Evolutionary conservation across 2,113 vertebrate genomes (phyloP).

Genomic region (Mola mola): DNA sequence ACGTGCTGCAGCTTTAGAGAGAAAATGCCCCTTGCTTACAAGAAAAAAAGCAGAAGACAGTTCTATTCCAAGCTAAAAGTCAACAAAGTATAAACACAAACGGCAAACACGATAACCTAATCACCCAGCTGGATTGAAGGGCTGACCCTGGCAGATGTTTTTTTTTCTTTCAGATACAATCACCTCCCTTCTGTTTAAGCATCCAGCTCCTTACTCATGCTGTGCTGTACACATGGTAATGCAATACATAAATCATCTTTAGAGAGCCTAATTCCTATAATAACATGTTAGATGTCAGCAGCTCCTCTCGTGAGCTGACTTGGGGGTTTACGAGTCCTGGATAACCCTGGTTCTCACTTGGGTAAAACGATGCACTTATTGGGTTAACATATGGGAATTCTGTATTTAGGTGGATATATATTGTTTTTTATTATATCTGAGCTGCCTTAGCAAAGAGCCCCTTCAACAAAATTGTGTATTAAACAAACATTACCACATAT

Average conservation of each 20-base stretch:
- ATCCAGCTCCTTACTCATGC: conserved; percentile 16
- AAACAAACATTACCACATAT: conserved; percentile 12
- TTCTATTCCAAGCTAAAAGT: conserved; percentile 41
- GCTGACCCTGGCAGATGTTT: conserved; percentile 8
- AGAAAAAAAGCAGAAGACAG: conserved; percentile 21
- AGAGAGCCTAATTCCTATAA: conserved; percentile 55
- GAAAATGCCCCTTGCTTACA: conserved; percentile 28
- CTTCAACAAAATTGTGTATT: background rate
- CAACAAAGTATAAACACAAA: conserved; percentile 41
- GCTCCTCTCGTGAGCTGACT: conserved; percentile 38
- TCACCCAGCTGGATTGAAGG: conserved; percentile 17
- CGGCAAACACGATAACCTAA: conserved; percentile 42
- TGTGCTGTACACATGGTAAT: conserved; percentile 42
- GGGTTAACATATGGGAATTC: background rate
- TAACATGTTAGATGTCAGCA: conserved; percentile 62
- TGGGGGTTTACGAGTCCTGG: conserved; percentile 12
- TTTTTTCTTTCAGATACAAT: conserved; percentile 7
- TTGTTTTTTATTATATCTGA: conserved; percentile 20
- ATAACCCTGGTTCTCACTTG: background rate
- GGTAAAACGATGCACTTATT: background rate
- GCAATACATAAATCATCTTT: conserved; percentile 63
- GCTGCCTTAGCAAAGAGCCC: conserved; percentile 3
- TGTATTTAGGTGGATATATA: conserved; percentile 3
- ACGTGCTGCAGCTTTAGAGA: conserved; percentile 11
- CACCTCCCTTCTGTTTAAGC: conserved; percentile 32